Evolutionary conservation across 2,888 invertebrate species (phyloP), one percentile per base, ranked within the genome.

Genomic region (Drosophila leonis): DNA sequence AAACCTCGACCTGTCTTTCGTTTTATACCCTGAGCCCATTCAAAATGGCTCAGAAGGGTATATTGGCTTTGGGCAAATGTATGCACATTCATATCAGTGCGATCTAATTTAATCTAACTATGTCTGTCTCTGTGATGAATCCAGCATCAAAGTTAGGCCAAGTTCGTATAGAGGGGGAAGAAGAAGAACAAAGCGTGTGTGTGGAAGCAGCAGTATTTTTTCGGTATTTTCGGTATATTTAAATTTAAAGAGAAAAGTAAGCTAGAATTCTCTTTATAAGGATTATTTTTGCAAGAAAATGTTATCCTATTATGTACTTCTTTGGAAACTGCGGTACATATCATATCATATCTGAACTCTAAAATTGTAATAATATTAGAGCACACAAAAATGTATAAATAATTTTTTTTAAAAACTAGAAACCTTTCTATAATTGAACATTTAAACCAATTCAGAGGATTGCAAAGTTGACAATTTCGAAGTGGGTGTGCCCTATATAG

Each of bases 1-100:
- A 37, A 35, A 52, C 24, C 37, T 24, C 35, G 52, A 37, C 35
- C 37, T 33, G 37, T 52, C 37, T 52, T 37, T 24, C 18, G 46
- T 1, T 10, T 27, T 29, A 29, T 27, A 48, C 46, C n/a, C 27
- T 48, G 27, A 10, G 9, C 5, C 5, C 10, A 48, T n/a, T 48
- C 27, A 10, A 9, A 48, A 5, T 15, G 46, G 13, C 20, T 4
- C 2, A 7, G 4, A 4, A 4, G 46, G 46, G 46, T n/a, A 29
- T 48, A 48, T 48, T 29, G 4, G 9, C 46, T 15, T 0, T 15
- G 8, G 1, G 9, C 46, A 46, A 15, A 27, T 15, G 15, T 27
- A 9, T 15, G 46, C 15, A 46, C 24, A 15, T 15, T n/a, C 48
- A 46, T 27, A 0, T 29, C 10, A 18, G 4, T 41, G 10, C 18